These are phyloP conservation scores for Oscheius onirici DNA, from an alignment of 2,888 invertebrate genomes.

Conservation along the genomic window DNA sequence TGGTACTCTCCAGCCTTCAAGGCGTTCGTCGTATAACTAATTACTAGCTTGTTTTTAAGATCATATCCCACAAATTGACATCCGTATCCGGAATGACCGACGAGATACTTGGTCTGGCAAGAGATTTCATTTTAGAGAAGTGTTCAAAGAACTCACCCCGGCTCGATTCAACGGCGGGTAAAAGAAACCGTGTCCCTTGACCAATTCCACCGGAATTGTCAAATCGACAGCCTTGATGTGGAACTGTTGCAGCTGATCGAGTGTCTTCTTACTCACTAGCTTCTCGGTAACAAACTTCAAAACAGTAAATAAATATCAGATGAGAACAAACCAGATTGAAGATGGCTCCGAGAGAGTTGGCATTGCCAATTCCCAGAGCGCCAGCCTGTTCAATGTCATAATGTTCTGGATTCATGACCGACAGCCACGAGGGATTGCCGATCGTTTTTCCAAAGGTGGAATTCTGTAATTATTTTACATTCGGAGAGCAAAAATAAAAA, in stretches of 20 bases:
- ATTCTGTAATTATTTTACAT: constrained; percentile 39
- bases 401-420: constrained; percentile 67
- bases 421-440: constrained; percentile 57
- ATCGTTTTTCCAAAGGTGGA: constrained; percentile 48
- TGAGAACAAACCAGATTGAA: constrained; percentile 56
- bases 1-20: constrained; percentile 55
- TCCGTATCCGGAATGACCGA: constrained; percentile 61
- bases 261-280: constrained; percentile 43
- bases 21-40: constrained; percentile 57
- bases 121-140: not conserved
- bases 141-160: constrained; percentile 36
- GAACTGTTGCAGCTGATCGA: constrained; percentile 45
- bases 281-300: constrained; percentile 51
- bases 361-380: constrained; percentile 68
- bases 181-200: constrained; percentile 60
- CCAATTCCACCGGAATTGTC: constrained; percentile 47
- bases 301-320: not conserved
- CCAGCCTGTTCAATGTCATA: constrained; percentile 66
- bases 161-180: constrained; percentile 46
- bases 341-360: constrained; percentile 62
- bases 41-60: constrained; percentile 39
- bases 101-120: constrained; percentile 43
- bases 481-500: not conserved
- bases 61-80: constrained; percentile 57
- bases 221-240: constrained; percentile 51